Conservation (phyloP, 2,797 vertebrate species). For the Clarias platycephalus region DNA sequence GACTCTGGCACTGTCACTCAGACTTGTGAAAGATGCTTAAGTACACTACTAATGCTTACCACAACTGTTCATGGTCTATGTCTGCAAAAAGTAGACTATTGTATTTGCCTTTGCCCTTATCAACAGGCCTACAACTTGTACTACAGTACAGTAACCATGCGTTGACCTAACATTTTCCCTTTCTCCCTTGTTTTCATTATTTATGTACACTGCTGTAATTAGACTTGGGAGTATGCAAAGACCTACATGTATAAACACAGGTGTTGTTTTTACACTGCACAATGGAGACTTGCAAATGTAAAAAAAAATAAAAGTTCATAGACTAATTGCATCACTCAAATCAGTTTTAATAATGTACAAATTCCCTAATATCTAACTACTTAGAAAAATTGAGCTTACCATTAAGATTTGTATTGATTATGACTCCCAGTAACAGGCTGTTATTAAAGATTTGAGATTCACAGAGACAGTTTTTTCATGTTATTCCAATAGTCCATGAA, state of each 20-base stretch:
- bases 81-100: background rate
- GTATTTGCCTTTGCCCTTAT: background rate
- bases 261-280: background rate
- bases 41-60: conserved; percentile 3
- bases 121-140: background rate
- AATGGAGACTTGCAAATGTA: conserved; percentile 6
- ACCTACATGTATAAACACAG: conserved; percentile 19
- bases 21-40: conserved; percentile 14
- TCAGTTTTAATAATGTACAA: conserved; percentile 12
- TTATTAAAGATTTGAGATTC: background rate
- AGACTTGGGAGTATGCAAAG: conserved; percentile 36
- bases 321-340: conserved; percentile 7
- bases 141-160: background rate
- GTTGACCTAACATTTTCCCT: background rate
- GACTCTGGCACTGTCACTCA: background rate
- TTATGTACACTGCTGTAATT: conserved; percentile 49
- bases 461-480: background rate
- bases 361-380: background rate
- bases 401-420: background rate
- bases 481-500: background rate
- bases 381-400: conserved; percentile 5
- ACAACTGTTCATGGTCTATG: background rate
- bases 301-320: background rate
- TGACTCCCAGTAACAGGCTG: background rate
- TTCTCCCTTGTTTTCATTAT: conserved; percentile 42